Evolutionary conservation across 2,888 invertebrate genomes (phyloP).

Genomic region (Parnassius smintheus): DNA sequence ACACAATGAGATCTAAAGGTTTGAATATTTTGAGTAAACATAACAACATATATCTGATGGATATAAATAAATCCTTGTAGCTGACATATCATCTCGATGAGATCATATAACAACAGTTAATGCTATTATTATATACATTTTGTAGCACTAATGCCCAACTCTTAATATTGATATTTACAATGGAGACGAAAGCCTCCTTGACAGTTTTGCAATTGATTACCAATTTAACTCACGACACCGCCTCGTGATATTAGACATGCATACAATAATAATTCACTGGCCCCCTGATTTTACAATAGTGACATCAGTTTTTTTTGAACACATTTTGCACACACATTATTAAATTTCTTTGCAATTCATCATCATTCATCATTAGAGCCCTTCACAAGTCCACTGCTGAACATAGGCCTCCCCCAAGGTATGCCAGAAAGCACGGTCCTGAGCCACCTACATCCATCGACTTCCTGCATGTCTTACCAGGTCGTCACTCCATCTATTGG

Average conservation of each 20-base stretch:
- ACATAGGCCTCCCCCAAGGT: no score
- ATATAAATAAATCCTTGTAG: background rate
- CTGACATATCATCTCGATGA: background rate
- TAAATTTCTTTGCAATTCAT: no score
- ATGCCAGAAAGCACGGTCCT: no score
- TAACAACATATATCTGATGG: no score
- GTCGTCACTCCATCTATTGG: no score
- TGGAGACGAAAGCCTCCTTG: conserved; percentile 41
- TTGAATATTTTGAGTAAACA: no score
- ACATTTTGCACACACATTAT: no score
- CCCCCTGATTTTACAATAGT: conserved; percentile 29
- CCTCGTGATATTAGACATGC: conserved; percentile 40
- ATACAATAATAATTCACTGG: conserved; percentile 37
- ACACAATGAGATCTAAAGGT: no score
- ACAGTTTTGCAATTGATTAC: conserved; percentile 49
- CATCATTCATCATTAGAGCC: no score
- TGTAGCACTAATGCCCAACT: conserved; percentile 29
- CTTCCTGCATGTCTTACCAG: no score
- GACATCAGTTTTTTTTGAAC: background rate
- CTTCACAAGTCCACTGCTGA: no score
- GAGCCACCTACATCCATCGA: no score
- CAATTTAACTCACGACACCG: conserved; percentile 30
- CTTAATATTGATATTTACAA: conserved; percentile 40
- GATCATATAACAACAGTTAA: conserved; percentile 4
- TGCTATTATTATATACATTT: conserved; percentile 15